Evolutionary conservation across 2,888 invertebrate species (phyloP).

Genomic region (Xylophagus ater): DNA sequence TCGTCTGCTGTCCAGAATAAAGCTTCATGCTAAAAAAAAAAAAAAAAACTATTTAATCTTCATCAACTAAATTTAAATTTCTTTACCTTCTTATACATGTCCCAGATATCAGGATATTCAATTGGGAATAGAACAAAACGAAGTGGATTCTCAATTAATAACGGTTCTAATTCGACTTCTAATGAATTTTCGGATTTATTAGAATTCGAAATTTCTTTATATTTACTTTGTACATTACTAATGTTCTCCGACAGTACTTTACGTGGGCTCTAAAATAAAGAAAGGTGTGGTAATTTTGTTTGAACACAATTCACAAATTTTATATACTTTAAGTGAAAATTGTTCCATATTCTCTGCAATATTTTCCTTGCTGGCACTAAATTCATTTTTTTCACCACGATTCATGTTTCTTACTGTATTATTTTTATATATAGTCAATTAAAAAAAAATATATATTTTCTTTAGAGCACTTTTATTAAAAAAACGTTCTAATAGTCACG

Average conservation of each 20-base stretch:
- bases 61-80: not conserved
- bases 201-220: conserved; percentile 7
- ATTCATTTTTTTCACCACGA: conserved; percentile 1
- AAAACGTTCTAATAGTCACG: too few relatives aligned
- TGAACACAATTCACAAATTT: not conserved
- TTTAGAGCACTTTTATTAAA: too few relatives aligned
- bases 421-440: too few relatives aligned
- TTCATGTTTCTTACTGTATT: too few relatives aligned
- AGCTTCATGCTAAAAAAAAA: conserved; percentile 62
- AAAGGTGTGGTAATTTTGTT: conserved; percentile 1
- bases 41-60: not conserved
- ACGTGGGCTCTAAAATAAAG: conserved; percentile 31
- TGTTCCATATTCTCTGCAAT: conserved; percentile 37
- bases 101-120: conserved; percentile 93
- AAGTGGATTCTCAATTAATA: conserved; percentile 80
- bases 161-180: conserved; percentile 62
- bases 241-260: conserved; percentile 34
- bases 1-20: conserved; percentile 99
- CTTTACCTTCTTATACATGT: conserved; percentile 84
- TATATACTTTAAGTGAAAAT: conserved; percentile 33
- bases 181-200: conserved; percentile 21
- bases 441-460: too few relatives aligned
- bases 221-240: conserved; percentile 15
- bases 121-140: conserved; percentile 96
- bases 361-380: conserved; percentile 30